A percentile compares a stretch with the other conserved stretches of the same genome.
Evolutionary conservation across 1,140 invertebrate species (phyloP).

Genomic region (Limonius californicus): DNA sequence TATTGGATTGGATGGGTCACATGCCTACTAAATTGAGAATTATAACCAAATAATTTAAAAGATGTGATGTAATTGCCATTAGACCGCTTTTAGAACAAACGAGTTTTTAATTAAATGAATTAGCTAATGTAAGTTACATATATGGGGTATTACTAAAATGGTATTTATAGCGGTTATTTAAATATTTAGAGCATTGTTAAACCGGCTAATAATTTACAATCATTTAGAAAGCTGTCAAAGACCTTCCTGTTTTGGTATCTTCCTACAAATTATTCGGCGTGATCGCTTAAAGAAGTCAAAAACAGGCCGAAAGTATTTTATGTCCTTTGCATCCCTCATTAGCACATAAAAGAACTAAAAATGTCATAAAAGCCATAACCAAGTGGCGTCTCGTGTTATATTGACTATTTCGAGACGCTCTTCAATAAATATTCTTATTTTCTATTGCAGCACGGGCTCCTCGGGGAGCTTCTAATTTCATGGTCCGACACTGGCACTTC

Average conservation of each 20-base stretch:
- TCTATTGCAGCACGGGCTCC: slow-evolving; percentile 31
- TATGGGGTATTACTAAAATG: too few species aligned
- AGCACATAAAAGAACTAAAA: slow-evolving; percentile 31
- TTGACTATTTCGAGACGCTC: slow-evolving; percentile 19
- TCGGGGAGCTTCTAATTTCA: slow-evolving; percentile 40
- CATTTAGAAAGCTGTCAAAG: not conserved
- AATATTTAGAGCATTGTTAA: too few species aligned
- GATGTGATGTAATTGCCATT: too few species aligned
- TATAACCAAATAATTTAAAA: too few species aligned
- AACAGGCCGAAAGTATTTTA: slow-evolving; percentile 18
- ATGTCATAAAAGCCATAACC: slow-evolving; percentile 23
- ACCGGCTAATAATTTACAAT: too few species aligned
- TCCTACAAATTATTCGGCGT: too few species aligned
- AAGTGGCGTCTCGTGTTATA: slow-evolving; percentile 27
- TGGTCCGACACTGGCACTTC: slow-evolving; percentile 39
- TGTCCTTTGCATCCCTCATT: slow-evolving; percentile 23
- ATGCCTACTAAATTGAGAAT: too few species aligned
- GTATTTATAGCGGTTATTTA: too few species aligned
- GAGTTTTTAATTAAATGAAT: too few species aligned
- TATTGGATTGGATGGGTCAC: too few species aligned
- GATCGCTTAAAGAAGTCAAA: not conserved
- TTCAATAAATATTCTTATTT: slow-evolving; percentile 36
- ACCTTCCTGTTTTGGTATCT: not conserved
- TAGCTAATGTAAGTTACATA: too few species aligned
- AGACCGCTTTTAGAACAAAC: too few species aligned